Evolutionary conservation across 1,140 invertebrate genomes (phyloP).

Genomic region (Panulirus ornatus): DNA sequence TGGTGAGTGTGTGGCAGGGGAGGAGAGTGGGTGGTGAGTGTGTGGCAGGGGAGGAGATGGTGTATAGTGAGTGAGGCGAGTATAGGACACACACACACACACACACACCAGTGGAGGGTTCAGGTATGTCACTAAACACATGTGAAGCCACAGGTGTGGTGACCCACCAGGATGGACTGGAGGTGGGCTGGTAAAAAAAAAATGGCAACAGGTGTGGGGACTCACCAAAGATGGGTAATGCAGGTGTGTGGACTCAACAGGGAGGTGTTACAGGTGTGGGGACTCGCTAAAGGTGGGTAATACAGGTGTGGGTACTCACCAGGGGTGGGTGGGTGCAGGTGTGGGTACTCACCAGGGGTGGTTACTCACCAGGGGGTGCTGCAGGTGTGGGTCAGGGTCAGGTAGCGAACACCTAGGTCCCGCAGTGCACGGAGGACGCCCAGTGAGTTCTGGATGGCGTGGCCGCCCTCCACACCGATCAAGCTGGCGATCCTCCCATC

Average conservation of each 20-base stretch:
- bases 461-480: conserved; percentile 86
- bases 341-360: background rate
- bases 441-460: conserved; percentile 77
- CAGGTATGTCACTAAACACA: no score
- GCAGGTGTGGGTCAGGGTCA: conserved; percentile 80
- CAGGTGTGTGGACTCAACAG: background rate
- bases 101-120: no score
- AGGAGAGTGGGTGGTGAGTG: no score
- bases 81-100: no score
- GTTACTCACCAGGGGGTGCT: conserved; percentile 78
- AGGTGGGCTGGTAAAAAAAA: no score
- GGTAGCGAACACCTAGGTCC: conserved; percentile 76
- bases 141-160: background rate
- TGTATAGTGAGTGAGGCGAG: no score
- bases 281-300: background rate
- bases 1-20: no score
- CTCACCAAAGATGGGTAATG: background rate
- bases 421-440: conserved; percentile 69
- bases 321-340: background rate
- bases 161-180: background rate
- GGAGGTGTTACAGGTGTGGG: background rate
- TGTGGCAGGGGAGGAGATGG: no score
- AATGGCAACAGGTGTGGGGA: background rate
- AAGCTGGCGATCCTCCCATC: conserved; percentile 85
- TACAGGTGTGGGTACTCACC: background rate